A percentile compares a stretch with the other conserved stretches of the same genome.
phyloP scores from a whole-genome alignment of 2,797 vertebrate species.

The Mormyrus proboscirostris region DNA sequence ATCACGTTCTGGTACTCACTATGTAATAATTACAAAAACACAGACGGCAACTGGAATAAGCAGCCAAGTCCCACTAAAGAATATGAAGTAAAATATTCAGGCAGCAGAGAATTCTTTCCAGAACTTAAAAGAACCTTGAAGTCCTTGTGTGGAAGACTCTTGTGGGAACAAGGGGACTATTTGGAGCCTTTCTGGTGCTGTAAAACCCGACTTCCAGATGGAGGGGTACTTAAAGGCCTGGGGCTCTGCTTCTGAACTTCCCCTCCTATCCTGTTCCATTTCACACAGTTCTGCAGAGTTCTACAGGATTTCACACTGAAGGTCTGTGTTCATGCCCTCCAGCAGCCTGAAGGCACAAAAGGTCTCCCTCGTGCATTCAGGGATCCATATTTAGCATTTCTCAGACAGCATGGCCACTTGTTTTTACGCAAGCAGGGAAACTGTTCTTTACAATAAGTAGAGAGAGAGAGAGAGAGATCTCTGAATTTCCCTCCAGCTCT shows the following conservation, averaged over 20 bases:
- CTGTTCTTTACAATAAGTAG: not conserved
- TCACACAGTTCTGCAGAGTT: not conserved
- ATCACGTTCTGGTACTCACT: not conserved
- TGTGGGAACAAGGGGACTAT: not conserved
- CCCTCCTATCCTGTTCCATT: not conserved
- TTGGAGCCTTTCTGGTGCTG: not conserved
- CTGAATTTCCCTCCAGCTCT: not conserved
- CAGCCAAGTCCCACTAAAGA: not conserved
- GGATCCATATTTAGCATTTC: constrained; percentile 4
- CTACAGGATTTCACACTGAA: constrained; percentile 12
- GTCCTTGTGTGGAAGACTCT: not conserved
- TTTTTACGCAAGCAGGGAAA: not conserved
- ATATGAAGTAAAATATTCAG: not conserved
- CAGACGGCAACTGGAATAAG: not conserved
- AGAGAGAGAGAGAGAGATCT: not conserved
- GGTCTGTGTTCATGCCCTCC: constrained; percentile 8
- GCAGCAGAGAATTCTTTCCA: not conserved
- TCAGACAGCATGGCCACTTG: not conserved
- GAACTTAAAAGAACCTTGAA: not conserved
- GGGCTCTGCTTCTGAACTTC: constrained; percentile 13
- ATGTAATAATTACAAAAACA: not conserved
- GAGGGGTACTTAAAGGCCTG: not conserved
- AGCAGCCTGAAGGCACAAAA: constrained; percentile 8
- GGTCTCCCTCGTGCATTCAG: not conserved
- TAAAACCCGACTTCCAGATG: constrained; percentile 9